Evolutionary conservation across 2,113 vertebrate genomes (phyloP).

Genomic region (Labeo rohita): DNA sequence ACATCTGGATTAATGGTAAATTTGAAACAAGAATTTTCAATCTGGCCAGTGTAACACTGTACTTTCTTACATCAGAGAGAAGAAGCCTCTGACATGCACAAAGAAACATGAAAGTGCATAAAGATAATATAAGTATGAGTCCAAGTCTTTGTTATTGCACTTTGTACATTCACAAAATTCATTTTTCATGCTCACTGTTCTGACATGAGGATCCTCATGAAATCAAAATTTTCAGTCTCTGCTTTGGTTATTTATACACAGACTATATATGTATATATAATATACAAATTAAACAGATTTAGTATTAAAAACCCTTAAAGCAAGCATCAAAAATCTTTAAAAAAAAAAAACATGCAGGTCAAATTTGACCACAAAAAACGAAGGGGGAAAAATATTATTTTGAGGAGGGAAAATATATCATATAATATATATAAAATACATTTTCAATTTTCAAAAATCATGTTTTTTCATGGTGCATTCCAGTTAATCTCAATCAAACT

Average conservation of each 20-base stretch:
- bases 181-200: slow-evolving; percentile 32
- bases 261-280: neutral
- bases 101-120: slow-evolving; percentile 53
- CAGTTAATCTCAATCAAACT: too few relatives aligned
- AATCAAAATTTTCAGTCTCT: neutral
- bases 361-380: too few relatives aligned
- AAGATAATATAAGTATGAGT: slow-evolving; percentile 36
- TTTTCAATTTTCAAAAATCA: too few relatives aligned
- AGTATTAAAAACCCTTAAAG: too few relatives aligned
- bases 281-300: too few relatives aligned
- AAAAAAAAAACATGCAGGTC: too few relatives aligned
- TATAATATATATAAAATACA: too few relatives aligned
- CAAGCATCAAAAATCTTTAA: too few relatives aligned
- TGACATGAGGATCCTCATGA: neutral
- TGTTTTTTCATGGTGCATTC: too few relatives aligned
- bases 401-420: too few relatives aligned
- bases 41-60: neutral
- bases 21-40: neutral
- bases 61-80: slow-evolving; percentile 23
- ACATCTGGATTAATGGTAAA: neutral
- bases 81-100: slow-evolving; percentile 27
- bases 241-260: neutral
- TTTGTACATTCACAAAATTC: slow-evolving; percentile 31
- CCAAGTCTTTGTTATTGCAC: slow-evolving; percentile 37
- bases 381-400: too few relatives aligned